A percentile compares a stretch with the other conserved stretches of the same genome.
Evolutionary conservation across 2,888 invertebrate genomes (phyloP).

Genomic region (Dysmachus trigonus): DNA sequence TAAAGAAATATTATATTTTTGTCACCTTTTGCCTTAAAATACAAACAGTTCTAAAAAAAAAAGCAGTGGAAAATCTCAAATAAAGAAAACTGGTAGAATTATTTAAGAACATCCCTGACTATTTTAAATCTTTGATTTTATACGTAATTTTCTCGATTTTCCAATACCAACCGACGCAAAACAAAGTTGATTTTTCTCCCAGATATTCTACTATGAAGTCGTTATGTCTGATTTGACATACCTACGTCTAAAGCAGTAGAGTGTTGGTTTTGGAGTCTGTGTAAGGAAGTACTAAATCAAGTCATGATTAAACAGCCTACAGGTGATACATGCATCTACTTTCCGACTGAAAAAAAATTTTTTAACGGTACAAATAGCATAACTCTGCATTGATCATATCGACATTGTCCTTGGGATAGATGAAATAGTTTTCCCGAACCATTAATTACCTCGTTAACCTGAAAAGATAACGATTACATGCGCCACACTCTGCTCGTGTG

Average conservation of each 20-base stretch:
- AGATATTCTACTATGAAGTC: background rate
- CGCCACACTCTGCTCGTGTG: conserved; percentile 12
- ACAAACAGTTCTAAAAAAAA: too few species aligned
- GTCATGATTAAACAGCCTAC: background rate
- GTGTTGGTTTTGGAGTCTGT: background rate
- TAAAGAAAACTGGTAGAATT: too few species aligned
- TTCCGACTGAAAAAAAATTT: background rate
- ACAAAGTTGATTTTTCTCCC: background rate
- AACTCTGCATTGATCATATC: background rate
- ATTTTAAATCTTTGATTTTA: too few species aligned
- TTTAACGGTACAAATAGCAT: background rate
- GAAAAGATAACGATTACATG: conserved; percentile 31
- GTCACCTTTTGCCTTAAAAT: too few species aligned
- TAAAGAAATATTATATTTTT: too few species aligned
- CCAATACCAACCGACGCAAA: too few species aligned
- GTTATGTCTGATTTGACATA: too few species aligned
- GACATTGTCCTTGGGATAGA: background rate
- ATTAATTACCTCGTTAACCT: conserved; percentile 33
- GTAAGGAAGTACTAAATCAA: background rate
- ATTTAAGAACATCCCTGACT: too few species aligned
- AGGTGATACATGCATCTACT: background rate
- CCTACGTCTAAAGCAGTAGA: too few species aligned
- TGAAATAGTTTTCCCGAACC: background rate
- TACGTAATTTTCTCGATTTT: too few species aligned
- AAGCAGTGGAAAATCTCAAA: too few species aligned